Evolutionary conservation across 2,888 invertebrate species (phyloP), one percentile per base, ranked within the genome.

Genomic region (Syritta pipiens): DNA sequence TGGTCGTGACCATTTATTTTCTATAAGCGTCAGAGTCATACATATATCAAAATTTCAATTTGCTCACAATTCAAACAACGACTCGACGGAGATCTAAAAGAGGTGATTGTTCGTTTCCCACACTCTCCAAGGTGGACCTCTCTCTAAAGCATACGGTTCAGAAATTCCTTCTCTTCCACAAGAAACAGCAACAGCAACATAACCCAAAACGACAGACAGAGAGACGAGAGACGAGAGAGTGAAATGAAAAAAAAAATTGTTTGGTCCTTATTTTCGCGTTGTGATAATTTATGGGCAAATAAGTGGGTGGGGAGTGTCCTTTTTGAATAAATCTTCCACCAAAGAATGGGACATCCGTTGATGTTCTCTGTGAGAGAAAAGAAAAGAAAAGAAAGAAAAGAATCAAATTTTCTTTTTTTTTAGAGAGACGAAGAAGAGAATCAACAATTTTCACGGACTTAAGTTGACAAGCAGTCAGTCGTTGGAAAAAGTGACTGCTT

Each of bases 11-110:
- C 46, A 44, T 74, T 74, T 74, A 67, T 74, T 74, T 74, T 74
- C 74, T 67, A 65, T 74, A 67, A 59, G 55, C 74, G 40, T n/a
- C n/a, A n/a, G 59, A 59, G 59, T 59, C n/a, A n/a, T n/a, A n/a
- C 74, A 74, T 74, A 74, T 74, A 74, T 74, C 74, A 74, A 74
- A 74, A 51, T 74, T 74, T 74, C 74, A 67, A 74, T 74, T 74
- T 74, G 49, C 74, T 67, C 44, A 35, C 42, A 74, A 74, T 32
- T 51, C 42, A 44, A 59, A 67, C 26, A 59, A 59, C 32, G 37
- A 42, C 22, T 10, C 49, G 49, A 40, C 49, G 57, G n/a, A n/a
- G n/a, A n/a, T n/a, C n/a, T n/a, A n/a, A n/a, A n/a, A n/a, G n/a
- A n/a, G n/a, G n/a, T n/a, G n/a, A n/a, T n/a, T n/a, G n/a, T n/a